Conservation (phyloP, 2,113 vertebrate genomes). For the Theristicus caerulescens region DNA sequence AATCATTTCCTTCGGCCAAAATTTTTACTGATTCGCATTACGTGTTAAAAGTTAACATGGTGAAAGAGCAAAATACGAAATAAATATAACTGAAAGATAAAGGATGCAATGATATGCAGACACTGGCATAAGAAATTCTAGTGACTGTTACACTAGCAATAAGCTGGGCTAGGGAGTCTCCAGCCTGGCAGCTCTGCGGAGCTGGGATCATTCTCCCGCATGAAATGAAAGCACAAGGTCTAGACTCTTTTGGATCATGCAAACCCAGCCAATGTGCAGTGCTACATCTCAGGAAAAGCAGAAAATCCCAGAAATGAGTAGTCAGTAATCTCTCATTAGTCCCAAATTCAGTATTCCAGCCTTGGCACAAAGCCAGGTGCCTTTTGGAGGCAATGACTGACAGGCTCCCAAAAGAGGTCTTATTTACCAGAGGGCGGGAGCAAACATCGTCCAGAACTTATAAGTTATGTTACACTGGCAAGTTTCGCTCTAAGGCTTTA, state of each 20-base stretch:
- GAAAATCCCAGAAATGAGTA: conserved; percentile 64
- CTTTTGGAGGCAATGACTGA: conserved; percentile 73
- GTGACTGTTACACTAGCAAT: conserved; percentile 60
- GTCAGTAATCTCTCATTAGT: conserved; percentile 43
- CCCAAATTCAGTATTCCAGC: conserved; percentile 58
- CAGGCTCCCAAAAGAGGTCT: conserved; percentile 72
- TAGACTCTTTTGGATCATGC: conserved; percentile 65
- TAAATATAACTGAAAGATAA: background rate
- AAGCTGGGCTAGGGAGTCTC: conserved; percentile 31
- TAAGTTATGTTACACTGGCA: background rate
- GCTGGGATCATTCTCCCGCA: conserved; percentile 66
- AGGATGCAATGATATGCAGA: conserved; percentile 61
- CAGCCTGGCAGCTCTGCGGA: conserved; percentile 64
- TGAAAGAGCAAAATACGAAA: background rate
- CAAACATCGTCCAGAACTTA: background rate
- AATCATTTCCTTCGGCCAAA: background rate
- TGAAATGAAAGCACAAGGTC: conserved; percentile 73
- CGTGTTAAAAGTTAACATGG: background rate
- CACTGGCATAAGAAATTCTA: conserved; percentile 69
- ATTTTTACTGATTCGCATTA: background rate
- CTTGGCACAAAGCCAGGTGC: conserved; percentile 68
- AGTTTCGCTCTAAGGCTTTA: background rate
- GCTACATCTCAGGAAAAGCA: conserved; percentile 73
- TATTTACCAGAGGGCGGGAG: conserved; percentile 12
- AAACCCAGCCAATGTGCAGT: conserved; percentile 71